Base-by-base conservation (phyloP, 2,113 vertebrate species). In the Gymnocephalus cernua region DNA sequence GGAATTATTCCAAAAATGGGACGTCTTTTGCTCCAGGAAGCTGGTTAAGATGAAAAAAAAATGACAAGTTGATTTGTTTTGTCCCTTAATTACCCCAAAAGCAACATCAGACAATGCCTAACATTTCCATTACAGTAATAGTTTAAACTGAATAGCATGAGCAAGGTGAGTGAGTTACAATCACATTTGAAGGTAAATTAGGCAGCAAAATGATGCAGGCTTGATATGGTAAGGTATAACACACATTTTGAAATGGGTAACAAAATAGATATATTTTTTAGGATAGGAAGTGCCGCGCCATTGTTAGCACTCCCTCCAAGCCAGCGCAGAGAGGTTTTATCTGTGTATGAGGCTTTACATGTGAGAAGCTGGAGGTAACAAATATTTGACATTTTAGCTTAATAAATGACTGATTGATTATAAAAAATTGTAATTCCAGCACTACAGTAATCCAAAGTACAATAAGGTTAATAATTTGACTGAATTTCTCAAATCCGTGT, bases 41-140 rank as follows among this genome's bases (percentile, higher is more conserved):
- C 50, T 64, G 50, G 4, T 38, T 61, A 12, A n/a, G 47, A 61
- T 47, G 14, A 61, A 64, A 50, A 61, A 64, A 50, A 58, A 72
- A 45, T 4, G 4, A 4, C 19, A 45, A 51, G 16, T 21, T 61
- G 6, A 53, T 35, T 35, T 2, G 0, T 25, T 21, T 51, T 57
- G 53, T 41, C 9, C 59, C 65, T 61, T 38, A 50, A 53, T 16
- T 58, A n/a, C 6, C 1, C 21, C 27, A 57, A 41, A 29, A 27
- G 3, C 38, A 45, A 71, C 64, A 32, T 14, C 45, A 51, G 11
- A 21, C 12, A 62, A 13, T 8, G 35, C 21, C 7, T 44, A 15
- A 23, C 21, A 18, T 61, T 11, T 35, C 12, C 7, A n/a, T 13
- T 2, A 38, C 35, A 38, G 35, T 38, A 47, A 48, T 15, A 32